Evolutionary conservation across 1,140 invertebrate species (phyloP).

Genomic region (Papilio dardanus): DNA sequence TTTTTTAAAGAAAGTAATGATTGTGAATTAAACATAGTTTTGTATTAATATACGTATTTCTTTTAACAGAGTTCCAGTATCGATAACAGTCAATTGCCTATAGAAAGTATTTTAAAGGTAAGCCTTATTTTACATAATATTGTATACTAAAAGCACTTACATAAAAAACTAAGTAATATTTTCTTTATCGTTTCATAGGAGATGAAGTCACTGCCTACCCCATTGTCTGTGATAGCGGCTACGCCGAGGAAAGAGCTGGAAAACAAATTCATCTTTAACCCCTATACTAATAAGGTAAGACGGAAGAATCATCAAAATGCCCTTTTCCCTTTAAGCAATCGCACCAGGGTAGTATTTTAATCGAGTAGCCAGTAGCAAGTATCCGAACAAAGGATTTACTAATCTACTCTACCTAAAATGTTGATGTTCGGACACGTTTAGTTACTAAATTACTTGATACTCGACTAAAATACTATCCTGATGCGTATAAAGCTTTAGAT

Average conservation of each 20-base stretch:
- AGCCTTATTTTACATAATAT: conserved; percentile 36
- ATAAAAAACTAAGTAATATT: neutral
- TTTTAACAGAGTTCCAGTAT: conserved; percentile 68
- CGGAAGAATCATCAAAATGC: too few relatives aligned
- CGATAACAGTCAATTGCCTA: conserved; percentile 77
- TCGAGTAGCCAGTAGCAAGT: too few relatives aligned
- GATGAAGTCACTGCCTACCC: conserved; percentile 84
- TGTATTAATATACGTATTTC: conserved; percentile 23
- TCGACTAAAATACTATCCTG: too few relatives aligned
- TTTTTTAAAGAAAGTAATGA: too few relatives aligned
- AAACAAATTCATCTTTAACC: conserved; percentile 86
- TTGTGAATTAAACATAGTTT: neutral
- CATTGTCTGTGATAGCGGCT: conserved; percentile 84
- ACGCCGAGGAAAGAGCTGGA: conserved; percentile 85
- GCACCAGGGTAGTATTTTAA: too few relatives aligned
- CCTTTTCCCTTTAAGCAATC: too few relatives aligned
- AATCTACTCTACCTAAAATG: too few relatives aligned
- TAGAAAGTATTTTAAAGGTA: conserved; percentile 81
- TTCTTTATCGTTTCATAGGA: conserved; percentile 73
- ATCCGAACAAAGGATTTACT: too few relatives aligned
- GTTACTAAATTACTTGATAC: too few relatives aligned
- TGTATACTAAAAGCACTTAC: neutral
- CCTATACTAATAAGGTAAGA: conserved; percentile 83
- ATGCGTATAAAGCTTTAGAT: too few relatives aligned
- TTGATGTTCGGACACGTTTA: too few relatives aligned